Percentiles rank a stretch among this genome's conserved stretches.
phyloP scores from a whole-genome alignment of 2,888 invertebrate species.

The Anaspis maculata region DNA sequence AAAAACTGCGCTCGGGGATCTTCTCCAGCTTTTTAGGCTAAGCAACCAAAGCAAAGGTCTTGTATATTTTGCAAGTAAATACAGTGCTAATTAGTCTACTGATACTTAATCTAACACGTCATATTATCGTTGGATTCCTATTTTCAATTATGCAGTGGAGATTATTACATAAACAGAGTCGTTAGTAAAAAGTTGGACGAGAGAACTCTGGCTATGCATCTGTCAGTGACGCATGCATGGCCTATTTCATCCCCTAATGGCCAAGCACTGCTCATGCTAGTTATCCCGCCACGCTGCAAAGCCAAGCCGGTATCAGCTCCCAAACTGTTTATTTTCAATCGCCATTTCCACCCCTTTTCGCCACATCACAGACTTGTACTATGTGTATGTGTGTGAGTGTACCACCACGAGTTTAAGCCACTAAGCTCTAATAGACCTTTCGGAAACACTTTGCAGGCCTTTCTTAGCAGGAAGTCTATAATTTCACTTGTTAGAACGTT shows the following conservation, averaged over 20 bases:
- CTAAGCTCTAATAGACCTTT: constrained; percentile 17
- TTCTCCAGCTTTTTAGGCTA: too few species aligned
- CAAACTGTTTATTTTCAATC: constrained; percentile 16
- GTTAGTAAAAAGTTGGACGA: too few species aligned
- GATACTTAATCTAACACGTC: too few species aligned
- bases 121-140: too few species aligned
- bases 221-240: constrained; percentile 18
- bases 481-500: constrained; percentile 5
- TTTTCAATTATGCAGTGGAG: too few species aligned
- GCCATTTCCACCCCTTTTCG: constrained; percentile 12
- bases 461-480: constrained; percentile 14
- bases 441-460: constrained; percentile 14
- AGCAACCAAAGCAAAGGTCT: too few species aligned
- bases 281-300: constrained; percentile 15
- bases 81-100: too few species aligned
- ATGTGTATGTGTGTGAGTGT: constrained; percentile 9
- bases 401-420: constrained; percentile 16
- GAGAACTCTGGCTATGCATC: too few species aligned
- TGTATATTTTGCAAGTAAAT: too few species aligned
- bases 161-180: too few species aligned
- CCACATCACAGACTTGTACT: constrained; percentile 7
- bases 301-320: constrained; percentile 9
- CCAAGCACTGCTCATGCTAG: constrained; percentile 15
- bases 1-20: too few species aligned
- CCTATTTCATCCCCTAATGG: constrained; percentile 14